These are phyloP conservation scores for Haliclystus octoradiatus DNA, from an alignment of 30 jellyfish, hydroid and myxozoan genomes.

Conservation along the genomic window DNA sequence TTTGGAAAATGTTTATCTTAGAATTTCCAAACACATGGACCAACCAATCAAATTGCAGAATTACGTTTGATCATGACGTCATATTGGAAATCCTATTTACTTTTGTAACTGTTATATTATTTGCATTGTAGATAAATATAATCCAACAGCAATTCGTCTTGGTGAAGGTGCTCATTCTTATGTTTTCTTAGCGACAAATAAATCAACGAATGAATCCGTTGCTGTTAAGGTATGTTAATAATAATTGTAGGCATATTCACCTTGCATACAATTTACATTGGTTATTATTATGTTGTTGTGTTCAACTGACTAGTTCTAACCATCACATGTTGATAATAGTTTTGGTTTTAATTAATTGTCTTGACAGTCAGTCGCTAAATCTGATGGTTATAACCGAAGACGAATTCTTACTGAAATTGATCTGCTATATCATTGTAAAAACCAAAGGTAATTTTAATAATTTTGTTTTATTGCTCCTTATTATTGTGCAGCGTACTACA, in stretches of 20 bases:
- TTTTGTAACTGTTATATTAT: background rate
- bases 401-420: conserved; percentile 77
- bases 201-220: conserved; percentile 17
- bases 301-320: too few relatives aligned
- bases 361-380: conserved; percentile 54
- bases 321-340: too few relatives aligned
- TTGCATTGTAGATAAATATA: conserved; percentile 50
- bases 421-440: conserved; percentile 45
- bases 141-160: conserved; percentile 31
- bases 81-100: too few relatives aligned
- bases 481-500: background rate
- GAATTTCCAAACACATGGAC: too few relatives aligned
- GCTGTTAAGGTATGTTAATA: conserved; percentile 80
- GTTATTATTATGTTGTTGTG: too few relatives aligned
- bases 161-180: conserved; percentile 90
- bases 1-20: too few relatives aligned
- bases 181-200: conserved; percentile 52
- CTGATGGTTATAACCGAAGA: conserved; percentile 72
- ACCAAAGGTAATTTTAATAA: conserved; percentile 66
- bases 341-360: background rate
- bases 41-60: too few relatives aligned
- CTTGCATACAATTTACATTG: too few relatives aligned
- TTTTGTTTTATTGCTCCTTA: background rate
- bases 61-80: too few relatives aligned
- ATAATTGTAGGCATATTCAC: background rate